Percentiles rank a stretch among this genome's conserved stretches.
Evolutionary conservation across 2,797 vertebrate species (phyloP).

Genomic region (Gallirallus australis): DNA sequence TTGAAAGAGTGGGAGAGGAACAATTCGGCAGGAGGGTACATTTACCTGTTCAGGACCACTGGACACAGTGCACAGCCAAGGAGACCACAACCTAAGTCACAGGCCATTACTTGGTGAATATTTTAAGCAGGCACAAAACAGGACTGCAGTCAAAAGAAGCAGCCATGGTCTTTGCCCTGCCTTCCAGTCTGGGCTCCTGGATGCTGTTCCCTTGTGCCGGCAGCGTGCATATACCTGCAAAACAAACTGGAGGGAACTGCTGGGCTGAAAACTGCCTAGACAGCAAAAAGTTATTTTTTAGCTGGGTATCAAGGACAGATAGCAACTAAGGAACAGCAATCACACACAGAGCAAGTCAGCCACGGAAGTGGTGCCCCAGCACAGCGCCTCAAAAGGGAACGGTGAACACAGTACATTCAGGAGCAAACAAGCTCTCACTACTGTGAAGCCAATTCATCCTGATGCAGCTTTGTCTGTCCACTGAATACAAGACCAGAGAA

Average conservation of each 20-base stretch:
- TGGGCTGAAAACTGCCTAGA: not conserved
- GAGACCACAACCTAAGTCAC: not conserved
- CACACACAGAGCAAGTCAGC: not conserved
- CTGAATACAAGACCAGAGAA: not conserved
- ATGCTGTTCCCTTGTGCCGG: not conserved
- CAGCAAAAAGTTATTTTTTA: not conserved
- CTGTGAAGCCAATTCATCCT: not conserved
- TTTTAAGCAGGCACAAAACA: not conserved
- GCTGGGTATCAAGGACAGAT: not conserved
- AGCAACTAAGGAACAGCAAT: not conserved
- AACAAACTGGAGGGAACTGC: not conserved
- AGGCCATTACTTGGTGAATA: not conserved
- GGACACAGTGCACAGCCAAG: not conserved
- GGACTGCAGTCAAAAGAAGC: not conserved
- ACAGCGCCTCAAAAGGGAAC: not conserved
- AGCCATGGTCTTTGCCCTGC: not conserved
- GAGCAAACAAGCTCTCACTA: not conserved
- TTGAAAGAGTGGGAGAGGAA: not conserved
- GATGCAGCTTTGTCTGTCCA: not conserved
- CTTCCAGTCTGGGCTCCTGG: not conserved
- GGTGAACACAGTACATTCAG: not conserved
- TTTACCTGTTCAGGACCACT: not conserved
- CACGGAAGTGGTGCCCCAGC: not conserved
- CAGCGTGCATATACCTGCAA: accelerated
- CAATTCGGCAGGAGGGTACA: not conserved